Base-by-base conservation (phyloP, 1,140 invertebrate genomes). In the Drosophila lowei region DNA sequence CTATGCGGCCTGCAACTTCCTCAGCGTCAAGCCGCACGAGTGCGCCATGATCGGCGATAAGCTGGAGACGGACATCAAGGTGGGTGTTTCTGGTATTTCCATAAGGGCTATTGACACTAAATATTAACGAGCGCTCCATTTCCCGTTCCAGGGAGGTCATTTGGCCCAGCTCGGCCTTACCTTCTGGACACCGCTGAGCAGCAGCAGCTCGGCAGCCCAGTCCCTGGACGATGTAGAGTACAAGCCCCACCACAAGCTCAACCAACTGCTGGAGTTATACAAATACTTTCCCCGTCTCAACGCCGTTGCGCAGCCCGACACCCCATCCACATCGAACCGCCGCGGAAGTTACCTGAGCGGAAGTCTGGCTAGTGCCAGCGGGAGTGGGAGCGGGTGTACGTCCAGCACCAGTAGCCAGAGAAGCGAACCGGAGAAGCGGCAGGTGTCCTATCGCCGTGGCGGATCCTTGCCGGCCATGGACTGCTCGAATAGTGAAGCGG, bases 1-100 rank as follows among this genome's bases (percentile, higher is more conserved):
- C 89, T 92, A 94, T 55, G 93, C 95, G 68, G 96, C 96, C 6
- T 97, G 95, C 92, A 93, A 94, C 77, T 93, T 93, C 76, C 93
- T 97, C 38, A 93, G 94, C 61, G 95, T 97, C 7, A 92, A 94
- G 72, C 94, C 96, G 0, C 90, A 93, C 15, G 93, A 94, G 72
- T 97, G 96, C 91, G 93, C 96, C 68, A 97, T 97, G 96, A 94
- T 97, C 75, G 96, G 96, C 8, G 96, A 97, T 84, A 96, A 96
- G 89, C 89, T 97, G 63, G 95, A 97, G 90, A 97, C 96, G 8
- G 96, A 97, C 91, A 97, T 97, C 68, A 92, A 93, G 92, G 93
- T 94, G 42, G 68, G 72, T 58, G 4, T 8, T 21, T 25, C 23
- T 25, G 23, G 5, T 25, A 25, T 25, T n/a, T 15, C 44, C 0